Conservation (phyloP, 2,888 invertebrate genomes). For the Piscicola geometra region DNA sequence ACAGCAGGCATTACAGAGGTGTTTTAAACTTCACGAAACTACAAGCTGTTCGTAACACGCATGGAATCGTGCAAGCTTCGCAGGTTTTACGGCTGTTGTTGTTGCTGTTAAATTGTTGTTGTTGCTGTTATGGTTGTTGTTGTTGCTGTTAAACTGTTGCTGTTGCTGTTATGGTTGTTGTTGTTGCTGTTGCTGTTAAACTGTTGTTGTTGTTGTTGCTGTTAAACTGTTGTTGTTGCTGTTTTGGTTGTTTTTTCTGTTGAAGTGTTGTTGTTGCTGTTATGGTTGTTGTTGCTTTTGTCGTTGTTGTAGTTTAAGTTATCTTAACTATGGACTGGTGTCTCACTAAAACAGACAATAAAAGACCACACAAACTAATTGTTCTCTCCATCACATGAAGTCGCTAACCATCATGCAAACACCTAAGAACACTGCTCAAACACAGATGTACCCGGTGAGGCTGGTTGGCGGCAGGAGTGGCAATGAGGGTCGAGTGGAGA, state of each 20-base stretch:
- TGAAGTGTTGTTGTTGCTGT: too few species aligned
- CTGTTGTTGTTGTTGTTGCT: not conserved
- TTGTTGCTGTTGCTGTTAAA: not conserved
- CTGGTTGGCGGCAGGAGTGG: slow-evolving; percentile 48
- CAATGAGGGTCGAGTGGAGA: slow-evolving; percentile 72
- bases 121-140: not conserved
- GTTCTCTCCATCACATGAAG: too few species aligned
- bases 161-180: not conserved
- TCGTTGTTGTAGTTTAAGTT: too few species aligned
- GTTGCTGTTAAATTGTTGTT: not conserved
- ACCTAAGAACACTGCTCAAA: too few species aligned
- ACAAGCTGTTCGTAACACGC: not conserved
- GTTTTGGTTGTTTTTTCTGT: too few species aligned
- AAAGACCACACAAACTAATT: too few species aligned
- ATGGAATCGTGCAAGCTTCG: slow-evolving; percentile 7
- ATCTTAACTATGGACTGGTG: too few species aligned
- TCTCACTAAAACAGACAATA: too few species aligned
- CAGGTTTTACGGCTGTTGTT: not conserved
- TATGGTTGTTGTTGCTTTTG: too few species aligned
- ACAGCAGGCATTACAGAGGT: not conserved
- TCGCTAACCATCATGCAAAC: too few species aligned
- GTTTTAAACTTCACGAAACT: not conserved
- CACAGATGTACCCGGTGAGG: slow-evolving; percentile 42
- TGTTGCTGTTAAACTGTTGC: not conserved
- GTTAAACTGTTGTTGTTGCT: not conserved